Conservation (phyloP, 2,113 vertebrate species). For the Trichechus manatus region DNA sequence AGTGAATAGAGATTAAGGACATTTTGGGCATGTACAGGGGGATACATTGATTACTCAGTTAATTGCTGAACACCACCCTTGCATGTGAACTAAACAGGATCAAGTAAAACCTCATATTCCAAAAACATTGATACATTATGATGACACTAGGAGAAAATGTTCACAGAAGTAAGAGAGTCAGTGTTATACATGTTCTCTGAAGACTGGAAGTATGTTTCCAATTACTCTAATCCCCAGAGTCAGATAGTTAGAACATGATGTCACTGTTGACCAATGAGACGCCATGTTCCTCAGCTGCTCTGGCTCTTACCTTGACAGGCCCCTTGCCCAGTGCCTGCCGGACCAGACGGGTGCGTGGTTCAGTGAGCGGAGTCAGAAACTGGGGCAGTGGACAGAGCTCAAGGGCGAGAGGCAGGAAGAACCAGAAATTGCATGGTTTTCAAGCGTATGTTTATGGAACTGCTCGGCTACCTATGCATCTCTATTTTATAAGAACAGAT, state of each 20-base stretch:
- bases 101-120: not conserved
- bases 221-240: constrained; percentile 38
- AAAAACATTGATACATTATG: not conserved
- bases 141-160: not conserved
- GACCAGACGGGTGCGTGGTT: not conserved
- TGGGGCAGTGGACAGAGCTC: not conserved
- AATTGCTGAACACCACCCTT: not conserved
- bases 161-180: not conserved
- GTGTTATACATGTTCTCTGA: not conserved
- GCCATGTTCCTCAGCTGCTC: not conserved
- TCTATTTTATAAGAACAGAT: not conserved
- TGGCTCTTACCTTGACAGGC: not conserved
- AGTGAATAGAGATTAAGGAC: not conserved
- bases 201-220: constrained; percentile 53
- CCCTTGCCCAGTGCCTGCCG: not conserved
- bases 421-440: not conserved
- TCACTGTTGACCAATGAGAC: constrained; percentile 29
- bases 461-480: not conserved
- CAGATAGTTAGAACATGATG: constrained; percentile 3
- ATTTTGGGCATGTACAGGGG: not conserved
- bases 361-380: not conserved
- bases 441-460: not conserved
- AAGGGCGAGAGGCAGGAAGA: not conserved
- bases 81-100: not conserved
- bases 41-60: not conserved